Conservation (phyloP, 2,113 vertebrate species). For the Podarcis muralis region DNA sequence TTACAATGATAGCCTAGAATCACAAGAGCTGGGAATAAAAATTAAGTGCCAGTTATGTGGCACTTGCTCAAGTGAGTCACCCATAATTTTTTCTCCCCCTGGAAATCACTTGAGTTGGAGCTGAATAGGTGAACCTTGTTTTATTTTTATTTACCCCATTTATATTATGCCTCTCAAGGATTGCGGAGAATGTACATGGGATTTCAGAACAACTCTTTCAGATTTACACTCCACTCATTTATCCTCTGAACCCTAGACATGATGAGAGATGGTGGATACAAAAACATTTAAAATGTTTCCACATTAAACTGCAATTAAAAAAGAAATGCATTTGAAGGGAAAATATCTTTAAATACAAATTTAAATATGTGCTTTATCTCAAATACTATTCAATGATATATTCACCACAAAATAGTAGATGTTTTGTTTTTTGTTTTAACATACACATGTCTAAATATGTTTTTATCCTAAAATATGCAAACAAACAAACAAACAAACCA, state of each 20-base stretch:
- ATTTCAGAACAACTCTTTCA: neutral
- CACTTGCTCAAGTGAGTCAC: constrained; percentile 6
- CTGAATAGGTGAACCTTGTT: neutral
- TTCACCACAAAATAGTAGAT: too few species aligned
- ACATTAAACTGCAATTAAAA: too few species aligned
- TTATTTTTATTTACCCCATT: neutral
- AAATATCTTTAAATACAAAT: too few species aligned
- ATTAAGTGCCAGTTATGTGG: constrained; percentile 51
- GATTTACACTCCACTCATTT: neutral
- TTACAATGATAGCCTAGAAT: constrained; percentile 55
- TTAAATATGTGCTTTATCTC: too few species aligned
- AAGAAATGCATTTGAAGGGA: too few species aligned
- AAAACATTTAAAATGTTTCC: neutral
- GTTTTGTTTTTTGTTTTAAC: too few species aligned
- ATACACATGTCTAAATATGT: too few species aligned
- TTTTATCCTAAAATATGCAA: too few species aligned
- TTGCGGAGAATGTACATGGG: too few species aligned
- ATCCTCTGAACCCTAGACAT: neutral
- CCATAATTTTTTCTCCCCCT: neutral
- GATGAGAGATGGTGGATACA: neutral
- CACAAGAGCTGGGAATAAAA: constrained; percentile 63
- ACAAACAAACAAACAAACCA: too few species aligned
- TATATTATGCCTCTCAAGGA: neutral
- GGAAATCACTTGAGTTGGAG: neutral
- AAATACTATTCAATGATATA: too few species aligned